Conservation (phyloP, 2,797 vertebrate genomes). For the Heteromormyrus szaboi region DNA sequence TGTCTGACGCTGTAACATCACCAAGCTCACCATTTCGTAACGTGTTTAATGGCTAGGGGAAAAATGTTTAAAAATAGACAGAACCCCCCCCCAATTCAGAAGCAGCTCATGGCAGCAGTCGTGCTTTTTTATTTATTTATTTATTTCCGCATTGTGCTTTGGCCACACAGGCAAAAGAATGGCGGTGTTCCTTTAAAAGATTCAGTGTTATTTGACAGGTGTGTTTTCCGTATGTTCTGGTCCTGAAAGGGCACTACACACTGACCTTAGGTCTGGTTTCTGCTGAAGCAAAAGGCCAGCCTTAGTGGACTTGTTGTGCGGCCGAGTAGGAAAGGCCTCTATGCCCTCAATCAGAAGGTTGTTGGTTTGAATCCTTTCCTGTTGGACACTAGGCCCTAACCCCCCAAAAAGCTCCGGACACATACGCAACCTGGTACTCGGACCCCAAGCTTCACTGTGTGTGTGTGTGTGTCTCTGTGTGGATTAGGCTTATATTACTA, state of each 20-base stretch:
- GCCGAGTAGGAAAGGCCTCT: background rate
- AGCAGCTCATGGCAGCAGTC: background rate
- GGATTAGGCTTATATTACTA: background rate
- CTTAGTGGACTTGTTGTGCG: background rate
- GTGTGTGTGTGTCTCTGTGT: background rate
- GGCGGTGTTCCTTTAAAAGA: background rate
- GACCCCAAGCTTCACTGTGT: background rate
- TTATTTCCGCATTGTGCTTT: background rate
- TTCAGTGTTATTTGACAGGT: background rate
- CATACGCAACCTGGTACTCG: background rate
- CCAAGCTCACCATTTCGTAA: slow-evolving; percentile 41
- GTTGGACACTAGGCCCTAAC: background rate
- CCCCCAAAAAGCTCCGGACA: background rate
- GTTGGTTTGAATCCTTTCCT: background rate
- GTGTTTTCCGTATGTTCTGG: background rate
- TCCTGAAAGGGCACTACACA: background rate
- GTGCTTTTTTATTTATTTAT: background rate
- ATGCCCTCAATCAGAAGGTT: background rate
- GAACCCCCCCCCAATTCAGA: background rate
- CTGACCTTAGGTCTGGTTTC: background rate
- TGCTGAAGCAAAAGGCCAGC: background rate
- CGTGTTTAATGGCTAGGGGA: slow-evolving; percentile 37
- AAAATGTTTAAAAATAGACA: slow-evolving; percentile 23
- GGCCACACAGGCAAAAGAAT: background rate
- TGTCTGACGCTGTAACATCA: slow-evolving; percentile 42